These are phyloP conservation scores for Kuschelorhynchus macadamiae DNA, from an alignment of 2,888 invertebrate species.

Conservation along the genomic window DNA sequence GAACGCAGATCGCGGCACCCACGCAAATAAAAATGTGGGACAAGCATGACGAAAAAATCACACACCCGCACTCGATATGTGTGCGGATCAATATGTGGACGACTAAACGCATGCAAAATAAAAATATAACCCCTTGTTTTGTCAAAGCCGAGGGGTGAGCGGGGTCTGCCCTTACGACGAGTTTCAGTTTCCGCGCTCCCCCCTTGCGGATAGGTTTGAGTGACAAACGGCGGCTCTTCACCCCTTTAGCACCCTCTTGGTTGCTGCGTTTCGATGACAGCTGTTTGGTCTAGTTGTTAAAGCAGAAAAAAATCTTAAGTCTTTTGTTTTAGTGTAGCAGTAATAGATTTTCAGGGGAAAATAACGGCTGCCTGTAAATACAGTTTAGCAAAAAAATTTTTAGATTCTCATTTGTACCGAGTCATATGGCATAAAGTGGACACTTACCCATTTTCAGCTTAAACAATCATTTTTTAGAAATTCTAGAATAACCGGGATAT, in stretches of 20 bases:
- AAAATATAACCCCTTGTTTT: slow-evolving; percentile 63
- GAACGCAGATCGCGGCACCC: too few relatives aligned
- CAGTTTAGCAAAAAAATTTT: too few relatives aligned
- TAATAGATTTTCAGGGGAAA: too few relatives aligned
- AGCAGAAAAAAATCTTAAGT: too few relatives aligned
- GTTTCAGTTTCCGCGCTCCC: slow-evolving; percentile 11
- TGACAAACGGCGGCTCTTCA: slow-evolving; percentile 1
- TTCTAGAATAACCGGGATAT: too few relatives aligned
- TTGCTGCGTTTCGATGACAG: slow-evolving; percentile 3
- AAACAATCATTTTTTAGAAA: too few relatives aligned
- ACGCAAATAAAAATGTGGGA: slow-evolving; percentile 14
- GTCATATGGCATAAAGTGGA: too few relatives aligned
- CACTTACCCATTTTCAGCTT: too few relatives aligned
- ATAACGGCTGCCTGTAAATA: too few relatives aligned
- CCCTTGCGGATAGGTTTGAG: slow-evolving; percentile 16
- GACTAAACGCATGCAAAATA: slow-evolving; percentile 61
- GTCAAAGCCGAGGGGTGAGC: slow-evolving; percentile 50
- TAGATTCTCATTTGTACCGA: too few relatives aligned
- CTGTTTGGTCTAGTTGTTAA: not conserved
- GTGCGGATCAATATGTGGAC: slow-evolving; percentile 65
- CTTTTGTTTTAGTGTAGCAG: too few relatives aligned
- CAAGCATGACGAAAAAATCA: slow-evolving; percentile 28
- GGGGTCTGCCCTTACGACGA: slow-evolving; percentile 41
- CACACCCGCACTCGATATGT: slow-evolving; percentile 56
- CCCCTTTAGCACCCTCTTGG: slow-evolving; percentile 15